Evolutionary conservation across 2,113 vertebrate genomes (phyloP).

Genomic region (Uropsilus gracilis): DNA sequence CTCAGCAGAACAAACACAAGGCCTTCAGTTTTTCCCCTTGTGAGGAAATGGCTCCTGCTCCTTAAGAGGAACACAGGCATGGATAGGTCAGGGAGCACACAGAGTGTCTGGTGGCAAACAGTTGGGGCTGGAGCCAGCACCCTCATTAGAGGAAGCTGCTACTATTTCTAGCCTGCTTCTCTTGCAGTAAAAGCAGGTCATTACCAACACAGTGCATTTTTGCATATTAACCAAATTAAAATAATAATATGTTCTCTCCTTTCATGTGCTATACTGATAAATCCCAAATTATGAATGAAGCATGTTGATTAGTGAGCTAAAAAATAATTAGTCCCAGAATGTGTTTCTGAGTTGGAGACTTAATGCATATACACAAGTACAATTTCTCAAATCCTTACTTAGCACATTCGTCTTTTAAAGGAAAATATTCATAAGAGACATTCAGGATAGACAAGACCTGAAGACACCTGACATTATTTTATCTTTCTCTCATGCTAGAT

Average conservation of each 20-base stretch:
- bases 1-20: slow-evolving; percentile 80
- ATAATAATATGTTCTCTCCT: slow-evolving; percentile 87
- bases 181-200: slow-evolving; percentile 89
- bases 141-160: slow-evolving; percentile 94
- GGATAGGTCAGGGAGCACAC: slow-evolving; percentile 87
- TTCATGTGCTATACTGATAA: slow-evolving; percentile 87
- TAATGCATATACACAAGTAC: slow-evolving; percentile 84
- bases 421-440: slow-evolving; percentile 74
- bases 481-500: slow-evolving; percentile 8
- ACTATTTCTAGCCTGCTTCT: slow-evolving; percentile 92
- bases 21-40: slow-evolving; percentile 81
- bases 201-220: slow-evolving; percentile 85
- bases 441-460: slow-evolving; percentile 71
- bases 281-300: slow-evolving; percentile 88
- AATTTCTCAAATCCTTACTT: slow-evolving; percentile 81
- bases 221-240: slow-evolving; percentile 88
- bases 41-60: slow-evolving; percentile 86
- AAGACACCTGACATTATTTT: slow-evolving; percentile 54
- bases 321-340: slow-evolving; percentile 86
- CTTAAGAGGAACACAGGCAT: slow-evolving; percentile 84
- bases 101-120: slow-evolving; percentile 84
- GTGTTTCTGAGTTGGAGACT: slow-evolving; percentile 82
- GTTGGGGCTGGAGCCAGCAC: slow-evolving; percentile 90
- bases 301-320: slow-evolving; percentile 88
- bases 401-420: slow-evolving; percentile 80